Conservation (phyloP, 2,888 invertebrate species). For the Serripes groenlandicus region DNA sequence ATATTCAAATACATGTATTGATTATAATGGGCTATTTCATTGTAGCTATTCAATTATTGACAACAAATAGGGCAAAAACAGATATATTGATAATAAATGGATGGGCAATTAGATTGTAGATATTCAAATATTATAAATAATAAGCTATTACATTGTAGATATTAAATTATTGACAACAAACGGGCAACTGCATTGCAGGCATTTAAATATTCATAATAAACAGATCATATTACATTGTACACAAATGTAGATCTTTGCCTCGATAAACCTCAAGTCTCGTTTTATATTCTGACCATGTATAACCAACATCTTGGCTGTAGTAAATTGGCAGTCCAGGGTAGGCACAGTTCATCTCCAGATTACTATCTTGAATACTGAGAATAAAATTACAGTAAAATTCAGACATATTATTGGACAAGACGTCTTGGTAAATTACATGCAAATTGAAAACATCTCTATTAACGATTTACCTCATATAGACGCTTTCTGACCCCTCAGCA, state of each 20-base stretch:
- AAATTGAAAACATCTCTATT: neutral
- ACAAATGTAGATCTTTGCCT: conserved; percentile 53
- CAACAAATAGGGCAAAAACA: too few species aligned
- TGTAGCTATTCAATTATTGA: too few species aligned
- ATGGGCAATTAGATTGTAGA: too few species aligned
- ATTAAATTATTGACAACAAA: too few species aligned
- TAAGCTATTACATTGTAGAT: too few species aligned
- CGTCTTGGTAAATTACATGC: neutral
- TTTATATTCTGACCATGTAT: conserved; percentile 67
- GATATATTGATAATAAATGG: too few species aligned
- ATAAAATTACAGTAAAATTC: neutral
- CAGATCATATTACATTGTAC: conserved; percentile 71
- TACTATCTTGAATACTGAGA: conserved; percentile 60
- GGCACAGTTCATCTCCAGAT: conserved; percentile 73
- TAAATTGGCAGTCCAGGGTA: conserved; percentile 78
- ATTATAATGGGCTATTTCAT: too few species aligned
- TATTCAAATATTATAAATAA: too few species aligned
- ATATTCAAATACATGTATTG: too few species aligned
- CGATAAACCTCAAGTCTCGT: conserved; percentile 49
- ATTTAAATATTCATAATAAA: too few species aligned
- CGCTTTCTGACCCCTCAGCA: neutral
- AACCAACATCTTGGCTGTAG: conserved; percentile 75
- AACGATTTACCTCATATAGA: neutral
- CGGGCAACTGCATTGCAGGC: too few species aligned
- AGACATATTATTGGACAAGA: neutral